Evolutionary conservation across 2,888 invertebrate species (phyloP), one percentile per base, ranked within the genome.

Genomic region (Alloscopus bannaensis): DNA sequence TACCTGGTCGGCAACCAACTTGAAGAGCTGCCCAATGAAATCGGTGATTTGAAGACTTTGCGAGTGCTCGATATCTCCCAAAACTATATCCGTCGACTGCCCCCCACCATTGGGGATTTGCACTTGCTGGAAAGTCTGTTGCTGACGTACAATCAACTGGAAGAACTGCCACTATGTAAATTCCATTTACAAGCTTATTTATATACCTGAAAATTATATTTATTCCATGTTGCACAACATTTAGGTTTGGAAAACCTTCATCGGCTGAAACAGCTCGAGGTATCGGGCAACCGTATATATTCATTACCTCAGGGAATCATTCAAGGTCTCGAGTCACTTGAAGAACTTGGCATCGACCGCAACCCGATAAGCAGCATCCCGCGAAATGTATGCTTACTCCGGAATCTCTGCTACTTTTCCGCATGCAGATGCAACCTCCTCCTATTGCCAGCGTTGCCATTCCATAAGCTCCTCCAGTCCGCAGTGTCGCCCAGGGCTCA

Each of bases 1-100:
- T 86, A 86, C 68, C 81, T 86, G 52, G 80, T 79, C 42, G 85
- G 84, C 8, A 86, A 86, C 65, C 78, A 82, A 65, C 64, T 86
- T 13, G 79, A 79, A 26, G 55, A 65, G 11, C 75, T 86, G 22
- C 84, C 84, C 3, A 68, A 28, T 18, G 83, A 84, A 79, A 84
- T 86, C 28, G 81, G 83, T 1, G 69, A 84, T 55, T 57, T 86
- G 18, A 69, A 36, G n/a, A 76, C 68, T 66, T 70, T 86, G 22
- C 57, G 77, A 65, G 84, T 83, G 47, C 73, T 86, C 36, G 86
- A 86, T 64, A 69, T 86, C 4, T 82, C 85, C 22, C 83, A 84
- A 66, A 86, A 86, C 47, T 71, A 76, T 31, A 71, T 86, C 0
- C 29, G 55, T 55, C 47, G 64, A 26, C 29, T 86, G 13, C 86